These are phyloP conservation scores for Mus minutoides DNA, from an alignment of 2,797 vertebrate genomes.

Conservation along the genomic window DNA sequence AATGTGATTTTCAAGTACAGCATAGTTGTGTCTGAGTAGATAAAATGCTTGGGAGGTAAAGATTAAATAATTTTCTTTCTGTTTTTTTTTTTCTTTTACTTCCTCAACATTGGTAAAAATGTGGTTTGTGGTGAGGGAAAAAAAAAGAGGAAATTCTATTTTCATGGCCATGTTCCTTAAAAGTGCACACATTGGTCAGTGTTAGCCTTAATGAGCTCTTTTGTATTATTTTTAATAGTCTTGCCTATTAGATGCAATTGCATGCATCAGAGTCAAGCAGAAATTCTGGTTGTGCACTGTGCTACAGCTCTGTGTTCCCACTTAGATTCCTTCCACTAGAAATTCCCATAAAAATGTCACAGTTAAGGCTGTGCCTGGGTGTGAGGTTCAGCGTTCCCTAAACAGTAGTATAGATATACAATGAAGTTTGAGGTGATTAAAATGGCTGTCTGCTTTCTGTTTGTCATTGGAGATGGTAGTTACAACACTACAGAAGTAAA, in stretches of 20 bases:
- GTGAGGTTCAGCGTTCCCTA: not conserved
- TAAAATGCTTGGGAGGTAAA: not conserved
- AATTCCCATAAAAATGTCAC: not conserved
- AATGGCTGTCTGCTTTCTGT: not conserved
- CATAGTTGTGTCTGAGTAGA: not conserved
- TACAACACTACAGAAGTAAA: not conserved
- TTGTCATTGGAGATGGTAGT: not conserved
- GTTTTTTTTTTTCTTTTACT: not conserved
- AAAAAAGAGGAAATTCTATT: slow-evolving; percentile 69
- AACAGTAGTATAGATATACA: not conserved
- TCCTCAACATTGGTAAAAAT: slow-evolving; percentile 70
- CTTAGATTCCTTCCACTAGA: not conserved
- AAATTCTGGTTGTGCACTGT: not conserved
- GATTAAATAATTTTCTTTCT: slow-evolving; percentile 42
- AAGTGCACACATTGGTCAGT: not conserved
- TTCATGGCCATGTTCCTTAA: slow-evolving; percentile 60
- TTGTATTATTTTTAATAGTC: slow-evolving; percentile 8
- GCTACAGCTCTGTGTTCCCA: not conserved
- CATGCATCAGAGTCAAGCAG: not conserved
- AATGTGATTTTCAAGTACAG: not conserved
- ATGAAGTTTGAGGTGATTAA: not conserved
- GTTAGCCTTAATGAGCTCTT: slow-evolving; percentile 35
- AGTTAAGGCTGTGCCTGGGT: not conserved
- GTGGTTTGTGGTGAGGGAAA: slow-evolving; percentile 62
- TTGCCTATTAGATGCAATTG: not conserved